phyloP scores from a whole-genome alignment of 2,797 vertebrate species.

The Protosalanx chinensis region DNA sequence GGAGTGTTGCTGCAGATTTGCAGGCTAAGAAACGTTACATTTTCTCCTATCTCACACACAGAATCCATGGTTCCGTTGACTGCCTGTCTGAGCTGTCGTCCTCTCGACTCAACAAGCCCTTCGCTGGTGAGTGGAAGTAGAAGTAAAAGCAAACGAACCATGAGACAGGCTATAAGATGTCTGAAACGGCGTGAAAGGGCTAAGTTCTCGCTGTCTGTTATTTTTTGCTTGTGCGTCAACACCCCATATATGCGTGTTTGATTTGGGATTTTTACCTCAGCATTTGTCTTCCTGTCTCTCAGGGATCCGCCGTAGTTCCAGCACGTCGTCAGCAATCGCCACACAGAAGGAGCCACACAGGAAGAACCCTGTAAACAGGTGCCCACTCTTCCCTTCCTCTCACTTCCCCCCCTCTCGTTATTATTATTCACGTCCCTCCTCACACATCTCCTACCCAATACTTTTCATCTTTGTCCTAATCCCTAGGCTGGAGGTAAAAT shows the following conservation, averaged over 20 bases:
- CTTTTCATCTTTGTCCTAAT: conserved; percentile 41
- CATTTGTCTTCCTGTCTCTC: conserved; percentile 21
- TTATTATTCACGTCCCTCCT: not conserved
- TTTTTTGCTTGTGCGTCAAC: not conserved
- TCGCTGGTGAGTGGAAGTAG: conserved; percentile 77
- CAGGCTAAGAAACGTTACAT: conserved; percentile 6
- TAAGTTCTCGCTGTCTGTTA: not conserved
- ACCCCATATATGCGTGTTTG: not conserved
- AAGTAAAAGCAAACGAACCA: not conserved
- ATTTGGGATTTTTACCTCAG: no score
- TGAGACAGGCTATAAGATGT: not conserved
- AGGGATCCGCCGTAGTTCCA: conserved; percentile 91
- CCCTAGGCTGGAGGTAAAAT: conserved; percentile 43
- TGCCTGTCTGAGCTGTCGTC: conserved; percentile 87
- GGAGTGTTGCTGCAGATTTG: not conserved
- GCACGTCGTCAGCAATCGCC: conserved; percentile 83
- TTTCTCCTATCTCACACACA: conserved; percentile 28
- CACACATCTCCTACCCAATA: conserved; percentile 4
- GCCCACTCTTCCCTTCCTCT: conserved; percentile 33
- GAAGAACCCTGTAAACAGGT: conserved; percentile 84
- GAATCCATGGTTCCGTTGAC: conserved; percentile 86
- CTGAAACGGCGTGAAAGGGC: not conserved
- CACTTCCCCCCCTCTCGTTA: conserved; percentile 8
- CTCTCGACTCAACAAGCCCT: conserved; percentile 76
- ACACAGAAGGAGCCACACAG: conserved; percentile 80